Base-by-base conservation (phyloP, 2,113 vertebrate species). In the Sisor rabdophorus region DNA sequence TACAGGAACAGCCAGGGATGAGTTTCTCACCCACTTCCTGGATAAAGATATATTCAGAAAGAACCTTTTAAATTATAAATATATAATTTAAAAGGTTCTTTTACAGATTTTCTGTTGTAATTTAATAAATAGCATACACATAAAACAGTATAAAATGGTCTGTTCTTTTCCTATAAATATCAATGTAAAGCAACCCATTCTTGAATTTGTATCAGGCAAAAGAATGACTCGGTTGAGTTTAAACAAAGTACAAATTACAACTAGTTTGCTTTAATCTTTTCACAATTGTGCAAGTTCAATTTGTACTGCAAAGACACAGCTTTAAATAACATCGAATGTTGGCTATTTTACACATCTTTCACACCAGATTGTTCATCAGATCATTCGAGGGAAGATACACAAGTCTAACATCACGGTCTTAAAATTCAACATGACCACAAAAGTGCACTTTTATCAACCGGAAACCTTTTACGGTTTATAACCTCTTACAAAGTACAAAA, bases 91-190 rank as follows among this genome's bases (percentile, higher is more conserved):
- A 12, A 55, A 11, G 12, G 20, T 16, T 50, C 26, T 48, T 16
- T 24, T 26, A 6, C n/a, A 56, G 15, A 16, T 72, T 50, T 50
- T 47, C 44, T 72, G 54, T 24, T 77, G 71, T 74, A 70, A 61
- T 63, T 72, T 77, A 81, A 68, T 77, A 73, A 77, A 77, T 60
- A 6, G 50, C 19, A 13, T 11, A 16, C 28, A 64, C 30, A 36
- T 63, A 0, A 61, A 61, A 61, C 36, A 13, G 0, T 28, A 22
- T 70, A 11, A 3, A 22, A 44, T 40, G 2, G 20, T 68, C 3
- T 26, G 22, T 3, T 28, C 32, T 32, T 24, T 30, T 36, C 3
- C 3, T 61, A 36, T 32, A 28, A 61, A 30, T n/a, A n/a, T n/a
- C 15, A 61, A 28, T 60, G 16, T 11, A 17, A 20, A n/a, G 40